Evolutionary conservation across 2,888 invertebrate species (phyloP).

Genomic region (Stomorhina lunata): DNA sequence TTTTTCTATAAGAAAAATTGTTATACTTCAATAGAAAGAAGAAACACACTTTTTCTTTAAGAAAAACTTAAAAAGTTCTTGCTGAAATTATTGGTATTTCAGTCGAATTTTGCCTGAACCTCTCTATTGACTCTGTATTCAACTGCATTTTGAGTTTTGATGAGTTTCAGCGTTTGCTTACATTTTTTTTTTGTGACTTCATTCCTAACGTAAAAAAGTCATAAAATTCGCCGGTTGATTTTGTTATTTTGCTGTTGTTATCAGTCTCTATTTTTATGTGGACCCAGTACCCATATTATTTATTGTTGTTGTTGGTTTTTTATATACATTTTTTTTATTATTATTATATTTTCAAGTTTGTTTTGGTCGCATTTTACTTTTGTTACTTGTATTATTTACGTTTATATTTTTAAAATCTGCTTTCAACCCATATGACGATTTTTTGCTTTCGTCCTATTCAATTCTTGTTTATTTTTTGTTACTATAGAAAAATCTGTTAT

Average conservation of each 20-base stretch:
- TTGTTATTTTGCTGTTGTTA: not conserved
- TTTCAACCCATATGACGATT: constrained; percentile 45
- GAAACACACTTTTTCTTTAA: too few relatives aligned
- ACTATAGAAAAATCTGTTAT: constrained; percentile 5
- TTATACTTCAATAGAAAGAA: too few relatives aligned
- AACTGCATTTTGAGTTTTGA: not conserved
- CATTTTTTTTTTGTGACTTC: not conserved
- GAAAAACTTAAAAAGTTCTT: too few relatives aligned
- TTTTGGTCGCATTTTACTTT: constrained; percentile 37
- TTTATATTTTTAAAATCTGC: not conserved
- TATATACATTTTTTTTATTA: not conserved
- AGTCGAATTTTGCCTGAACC: too few relatives aligned
- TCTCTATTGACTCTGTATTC: too few relatives aligned
- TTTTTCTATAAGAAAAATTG: too few relatives aligned
- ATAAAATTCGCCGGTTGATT: constrained; percentile 33
- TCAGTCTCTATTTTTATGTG: not conserved
- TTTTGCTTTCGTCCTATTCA: constrained; percentile 22
- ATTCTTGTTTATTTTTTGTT: constrained; percentile 16
- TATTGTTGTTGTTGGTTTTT: not conserved
- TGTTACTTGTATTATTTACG: not conserved
- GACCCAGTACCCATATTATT: not conserved
- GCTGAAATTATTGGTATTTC: too few relatives aligned
- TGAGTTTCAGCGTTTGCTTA: not conserved
- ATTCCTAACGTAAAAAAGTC: not conserved
- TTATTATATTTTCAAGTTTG: constrained; percentile 46